Evolutionary conservation across 2,888 invertebrate species (phyloP).

Genomic region (Stenolophus ochropezus): DNA sequence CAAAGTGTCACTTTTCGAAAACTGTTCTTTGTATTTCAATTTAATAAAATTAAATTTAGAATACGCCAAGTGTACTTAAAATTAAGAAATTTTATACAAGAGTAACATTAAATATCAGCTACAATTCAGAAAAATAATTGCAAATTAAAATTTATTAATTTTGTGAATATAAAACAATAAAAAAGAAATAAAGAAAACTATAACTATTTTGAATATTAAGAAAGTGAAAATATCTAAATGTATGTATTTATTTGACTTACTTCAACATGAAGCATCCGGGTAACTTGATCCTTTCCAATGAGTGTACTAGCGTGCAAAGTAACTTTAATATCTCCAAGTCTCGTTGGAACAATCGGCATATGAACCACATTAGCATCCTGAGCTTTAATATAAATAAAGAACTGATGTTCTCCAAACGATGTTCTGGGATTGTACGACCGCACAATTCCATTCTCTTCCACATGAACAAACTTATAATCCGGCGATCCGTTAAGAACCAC

Average conservation of each 20-base stretch:
- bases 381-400: constrained; percentile 88
- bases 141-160: too few species aligned
- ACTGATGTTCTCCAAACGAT: constrained; percentile 95
- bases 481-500: constrained; percentile 90
- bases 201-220: too few species aligned
- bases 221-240: too few species aligned
- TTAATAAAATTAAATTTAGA: too few species aligned
- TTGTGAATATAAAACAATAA: too few species aligned
- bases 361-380: constrained; percentile 90
- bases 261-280: constrained; percentile 81
- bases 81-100: too few species aligned
- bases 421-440: constrained; percentile 93
- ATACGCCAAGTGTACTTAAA: too few species aligned
- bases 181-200: too few species aligned
- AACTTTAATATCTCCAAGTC: constrained; percentile 84
- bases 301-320: constrained; percentile 86
- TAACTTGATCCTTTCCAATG: constrained; percentile 83
- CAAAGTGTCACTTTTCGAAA: too few species aligned
- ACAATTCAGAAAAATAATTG: too few species aligned
- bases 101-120: too few species aligned
- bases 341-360: constrained; percentile 90
- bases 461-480: constrained; percentile 94
- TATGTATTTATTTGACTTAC: constrained; percentile 69
- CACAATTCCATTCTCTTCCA: constrained; percentile 90
- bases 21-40: too few species aligned